These are phyloP conservation scores for Perizoma affinitatum DNA, from an alignment of 2,888 invertebrate genomes.

Conservation along the genomic window DNA sequence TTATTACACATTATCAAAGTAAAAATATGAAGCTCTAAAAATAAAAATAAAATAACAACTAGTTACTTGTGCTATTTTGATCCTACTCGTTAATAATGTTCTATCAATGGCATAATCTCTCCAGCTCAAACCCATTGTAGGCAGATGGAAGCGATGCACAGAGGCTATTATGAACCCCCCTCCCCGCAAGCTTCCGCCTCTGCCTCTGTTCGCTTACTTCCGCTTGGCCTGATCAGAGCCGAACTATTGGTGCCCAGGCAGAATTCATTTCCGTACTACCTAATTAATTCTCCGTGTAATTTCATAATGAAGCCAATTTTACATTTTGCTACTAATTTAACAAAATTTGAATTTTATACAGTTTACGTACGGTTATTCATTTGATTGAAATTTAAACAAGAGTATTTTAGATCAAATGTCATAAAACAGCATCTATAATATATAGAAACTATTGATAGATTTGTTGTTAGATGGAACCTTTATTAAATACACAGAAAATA, in stretches of 20 bases:
- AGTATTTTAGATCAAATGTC: too few relatives aligned
- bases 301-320: conserved; percentile 24
- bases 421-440: too few relatives aligned
- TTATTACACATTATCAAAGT: neutral
- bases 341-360: neutral
- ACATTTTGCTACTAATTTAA: conserved; percentile 4
- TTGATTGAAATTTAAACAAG: too few relatives aligned
- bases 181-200: conserved; percentile 36
- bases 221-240: conserved; percentile 38
- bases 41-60: too few relatives aligned
- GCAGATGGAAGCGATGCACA: conserved; percentile 39
- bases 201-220: conserved; percentile 39
- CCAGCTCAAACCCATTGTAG: conserved; percentile 34
- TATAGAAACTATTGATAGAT: too few relatives aligned
- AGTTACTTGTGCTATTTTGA: neutral
- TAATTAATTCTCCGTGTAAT: conserved; percentile 33
- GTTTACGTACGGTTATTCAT: neutral
- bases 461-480: too few relatives aligned
- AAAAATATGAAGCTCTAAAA: neutral
- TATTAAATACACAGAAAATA: too few relatives aligned
- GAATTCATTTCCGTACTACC: conserved; percentile 25
- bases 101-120: conserved; percentile 35
- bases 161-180: conserved; percentile 43
- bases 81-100: conserved; percentile 31
- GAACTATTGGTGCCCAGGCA: conserved; percentile 32